Conservation (phyloP, 1,140 invertebrate genomes). For the Bombus haemorrhoidalis region DNA sequence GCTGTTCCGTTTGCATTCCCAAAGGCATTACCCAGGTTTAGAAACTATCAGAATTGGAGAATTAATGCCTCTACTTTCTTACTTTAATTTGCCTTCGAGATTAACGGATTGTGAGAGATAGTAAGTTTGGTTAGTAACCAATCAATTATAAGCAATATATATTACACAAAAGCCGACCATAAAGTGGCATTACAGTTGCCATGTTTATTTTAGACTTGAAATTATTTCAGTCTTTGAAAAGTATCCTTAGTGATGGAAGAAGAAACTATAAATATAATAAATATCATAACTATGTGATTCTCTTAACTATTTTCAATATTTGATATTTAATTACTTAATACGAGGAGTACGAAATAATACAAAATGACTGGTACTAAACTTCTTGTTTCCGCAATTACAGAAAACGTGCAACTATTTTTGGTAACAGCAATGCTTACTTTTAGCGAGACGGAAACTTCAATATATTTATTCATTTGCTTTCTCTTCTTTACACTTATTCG, state of each 20-base stretch:
- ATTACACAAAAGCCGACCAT: neutral
- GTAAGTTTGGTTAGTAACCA: neutral
- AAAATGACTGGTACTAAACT: no score
- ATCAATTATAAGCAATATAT: neutral
- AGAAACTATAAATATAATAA: neutral
- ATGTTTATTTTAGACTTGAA: neutral
- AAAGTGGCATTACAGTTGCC: neutral
- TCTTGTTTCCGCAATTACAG: no score
- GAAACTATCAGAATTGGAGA: neutral
- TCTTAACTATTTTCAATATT: neutral
- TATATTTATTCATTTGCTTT: no score
- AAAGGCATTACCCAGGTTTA: neutral
- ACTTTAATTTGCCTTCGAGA: neutral
- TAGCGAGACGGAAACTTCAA: no score
- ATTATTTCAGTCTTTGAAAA: neutral
- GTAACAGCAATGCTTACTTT: no score
- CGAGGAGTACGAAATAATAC: no score
- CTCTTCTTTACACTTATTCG: no score
- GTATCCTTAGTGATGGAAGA: neutral
- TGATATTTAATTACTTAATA: no score
- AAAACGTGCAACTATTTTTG: no score
- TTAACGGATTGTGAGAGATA: neutral
- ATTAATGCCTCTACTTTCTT: neutral
- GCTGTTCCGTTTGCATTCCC: neutral
- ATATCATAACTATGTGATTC: neutral